These are phyloP conservation scores for Phalacrocorax brasilianus DNA, from an alignment of 2,113 vertebrate species.

Conservation along the genomic window DNA sequence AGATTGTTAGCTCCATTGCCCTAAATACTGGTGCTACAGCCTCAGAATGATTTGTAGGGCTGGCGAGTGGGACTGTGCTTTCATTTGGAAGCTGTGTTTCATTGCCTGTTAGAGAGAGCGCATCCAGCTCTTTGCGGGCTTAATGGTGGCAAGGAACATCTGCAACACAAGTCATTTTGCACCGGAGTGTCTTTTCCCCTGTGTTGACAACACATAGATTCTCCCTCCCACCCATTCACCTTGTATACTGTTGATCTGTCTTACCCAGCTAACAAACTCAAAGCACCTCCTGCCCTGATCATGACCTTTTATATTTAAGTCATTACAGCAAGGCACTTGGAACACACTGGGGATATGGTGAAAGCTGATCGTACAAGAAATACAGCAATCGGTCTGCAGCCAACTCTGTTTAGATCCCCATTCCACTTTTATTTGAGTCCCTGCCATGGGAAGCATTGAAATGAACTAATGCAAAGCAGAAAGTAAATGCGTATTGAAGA, in stretches of 20 bases:
- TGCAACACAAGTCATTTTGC: neutral
- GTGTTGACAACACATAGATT: neutral
- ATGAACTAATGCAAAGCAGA: slow-evolving; percentile 35
- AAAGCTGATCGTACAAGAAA: slow-evolving; percentile 23
- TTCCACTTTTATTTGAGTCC: neutral
- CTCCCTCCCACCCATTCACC: neutral
- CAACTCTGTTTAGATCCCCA: neutral
- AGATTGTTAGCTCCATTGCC: neutral
- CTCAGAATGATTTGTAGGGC: neutral
- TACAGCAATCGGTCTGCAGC: neutral
- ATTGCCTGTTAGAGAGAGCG: neutral
- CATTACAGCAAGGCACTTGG: neutral
- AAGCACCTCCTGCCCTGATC: slow-evolving; percentile 9
- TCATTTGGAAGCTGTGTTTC: neutral
- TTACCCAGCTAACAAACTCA: slow-evolving; percentile 22
- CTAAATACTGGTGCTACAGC: neutral
- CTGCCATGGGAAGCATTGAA: neutral
- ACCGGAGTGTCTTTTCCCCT: neutral
- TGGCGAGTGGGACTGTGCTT: neutral
- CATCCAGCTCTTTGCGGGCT: neutral
- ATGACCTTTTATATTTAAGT: slow-evolving; percentile 43
- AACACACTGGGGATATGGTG: neutral
- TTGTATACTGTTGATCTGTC: neutral
- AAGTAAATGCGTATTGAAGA: slow-evolving; percentile 43
- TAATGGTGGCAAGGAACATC: neutral